phyloP scores from a whole-genome alignment of 2,797 vertebrate genomes.

The Typhlichthys eigenmanni region DNA sequence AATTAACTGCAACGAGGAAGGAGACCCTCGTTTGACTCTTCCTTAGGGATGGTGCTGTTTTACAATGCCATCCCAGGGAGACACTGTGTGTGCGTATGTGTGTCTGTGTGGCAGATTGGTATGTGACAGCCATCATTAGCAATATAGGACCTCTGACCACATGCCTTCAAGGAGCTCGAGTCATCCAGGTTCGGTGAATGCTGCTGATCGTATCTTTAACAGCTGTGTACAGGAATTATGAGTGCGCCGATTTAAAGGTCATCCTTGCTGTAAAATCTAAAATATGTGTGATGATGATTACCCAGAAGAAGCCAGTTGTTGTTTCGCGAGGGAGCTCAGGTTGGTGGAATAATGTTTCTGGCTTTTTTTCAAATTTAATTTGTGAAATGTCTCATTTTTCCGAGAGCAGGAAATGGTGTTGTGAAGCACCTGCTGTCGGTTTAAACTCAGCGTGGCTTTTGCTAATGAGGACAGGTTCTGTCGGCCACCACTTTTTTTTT shows the following conservation, averaged over 20 bases:
- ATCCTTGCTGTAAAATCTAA: constrained; percentile 12
- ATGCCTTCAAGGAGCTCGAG: background rate
- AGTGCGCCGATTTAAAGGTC: constrained; percentile 30
- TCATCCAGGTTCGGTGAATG: constrained; percentile 1
- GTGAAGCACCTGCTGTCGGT: constrained; percentile 27
- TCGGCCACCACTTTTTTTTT: constrained; percentile 14
- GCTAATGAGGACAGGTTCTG: constrained; percentile 16
- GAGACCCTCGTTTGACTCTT: constrained; percentile 44
- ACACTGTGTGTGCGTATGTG: constrained; percentile 3
- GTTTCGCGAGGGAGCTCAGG: background rate
- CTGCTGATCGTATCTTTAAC: constrained; percentile 23
- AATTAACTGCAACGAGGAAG: constrained; percentile 59
- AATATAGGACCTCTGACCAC: background rate
- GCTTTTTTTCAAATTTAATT: constrained; percentile 18
- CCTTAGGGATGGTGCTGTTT: constrained; percentile 38
- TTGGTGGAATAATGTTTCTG: background rate
- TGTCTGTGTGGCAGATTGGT: background rate
- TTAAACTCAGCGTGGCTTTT: constrained; percentile 14
- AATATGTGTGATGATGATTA: background rate
- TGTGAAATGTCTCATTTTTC: background rate
- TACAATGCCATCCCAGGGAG: background rate
- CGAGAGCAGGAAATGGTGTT: constrained; percentile 27
- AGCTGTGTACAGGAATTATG: constrained; percentile 11
- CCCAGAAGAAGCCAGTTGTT: background rate
- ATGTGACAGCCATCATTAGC: too few species aligned